Evolutionary conservation across 2,797 vertebrate genomes (phyloP), one percentile per base, ranked within the genome.

Genomic region (Busarellus nigricollis): DNA sequence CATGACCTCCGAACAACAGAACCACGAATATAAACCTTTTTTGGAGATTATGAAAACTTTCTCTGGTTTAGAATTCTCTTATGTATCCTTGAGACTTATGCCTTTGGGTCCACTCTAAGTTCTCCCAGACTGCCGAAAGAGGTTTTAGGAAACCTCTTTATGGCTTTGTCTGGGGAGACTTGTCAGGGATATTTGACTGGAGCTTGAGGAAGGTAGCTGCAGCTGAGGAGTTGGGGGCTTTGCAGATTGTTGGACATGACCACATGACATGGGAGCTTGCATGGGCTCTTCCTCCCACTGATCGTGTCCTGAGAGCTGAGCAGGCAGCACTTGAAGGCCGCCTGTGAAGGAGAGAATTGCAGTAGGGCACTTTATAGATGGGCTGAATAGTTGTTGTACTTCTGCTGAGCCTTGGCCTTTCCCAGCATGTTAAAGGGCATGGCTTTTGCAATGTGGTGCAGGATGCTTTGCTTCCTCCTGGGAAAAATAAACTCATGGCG

Each of bases 61-160:
- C 16, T 55, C 21, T 59, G 28, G 6, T 58, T 20, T 18, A 35
- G 25, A 20, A 2, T 44, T 54, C 18, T 62, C 15, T 25, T 28
- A 3, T 15, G 5, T 5, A 29, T 13, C 8, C 20, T n/a, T 1
- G 9, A 57, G 49, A 17, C 3, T 2, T 5, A 4, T 11, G 7
- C 12, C 8, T 78, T 35, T 7, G 49, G n/a, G 20, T 14, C 7
- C 4, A 0, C 22, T 74, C 33, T 47, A 40, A 21, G 25, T 25
- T 62, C 12, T 69, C 50, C n/a, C 13, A 61, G 15, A 15, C 15
- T 4, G 5, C 6, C 9, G 8, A 21, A 67, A 59, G 50, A 29
- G 13, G 29, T 38, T 70, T 62, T 29, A 19, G 33, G 18, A 44
- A 55, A 78, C 7, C 5, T 21, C 70, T 44, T 49, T 21, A 9